Evolutionary conservation across 2,113 vertebrate genomes (phyloP).

Genomic region (Miniopterus natalensis): DNA sequence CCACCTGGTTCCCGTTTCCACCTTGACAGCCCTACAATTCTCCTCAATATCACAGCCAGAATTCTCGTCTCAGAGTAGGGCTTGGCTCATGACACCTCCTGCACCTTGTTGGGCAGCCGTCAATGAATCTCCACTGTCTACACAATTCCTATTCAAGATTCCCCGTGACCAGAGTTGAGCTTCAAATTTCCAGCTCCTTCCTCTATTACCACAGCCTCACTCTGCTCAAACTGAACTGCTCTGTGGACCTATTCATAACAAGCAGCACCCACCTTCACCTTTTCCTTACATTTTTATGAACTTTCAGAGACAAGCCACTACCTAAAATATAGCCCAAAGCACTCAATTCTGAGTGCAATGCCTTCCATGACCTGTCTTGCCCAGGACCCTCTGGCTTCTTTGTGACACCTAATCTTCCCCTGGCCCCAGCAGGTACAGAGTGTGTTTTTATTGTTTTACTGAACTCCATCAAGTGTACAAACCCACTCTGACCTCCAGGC

Average conservation of each 20-base stretch:
- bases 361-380: background rate
- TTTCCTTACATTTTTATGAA: background rate
- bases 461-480: background rate
- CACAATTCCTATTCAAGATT: background rate
- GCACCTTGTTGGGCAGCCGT: background rate
- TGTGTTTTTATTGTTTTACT: background rate
- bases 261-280: background rate
- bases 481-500: background rate
- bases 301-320: background rate
- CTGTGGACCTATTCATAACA: background rate
- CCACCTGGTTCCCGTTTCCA: background rate
- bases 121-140: background rate
- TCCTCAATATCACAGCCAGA: background rate
- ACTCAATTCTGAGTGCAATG: background rate
- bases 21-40: slow-evolving; percentile 26
- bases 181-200: background rate
- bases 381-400: background rate
- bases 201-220: background rate
- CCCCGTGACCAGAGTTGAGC: background rate
- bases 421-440: background rate
- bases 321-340: background rate
- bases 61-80: background rate
- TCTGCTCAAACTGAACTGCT: background rate
- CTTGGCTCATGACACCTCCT: background rate
- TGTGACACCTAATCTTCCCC: background rate